These are phyloP conservation scores for Idaea aversata DNA, from an alignment of 2,888 invertebrate genomes.

Conservation along the genomic window DNA sequence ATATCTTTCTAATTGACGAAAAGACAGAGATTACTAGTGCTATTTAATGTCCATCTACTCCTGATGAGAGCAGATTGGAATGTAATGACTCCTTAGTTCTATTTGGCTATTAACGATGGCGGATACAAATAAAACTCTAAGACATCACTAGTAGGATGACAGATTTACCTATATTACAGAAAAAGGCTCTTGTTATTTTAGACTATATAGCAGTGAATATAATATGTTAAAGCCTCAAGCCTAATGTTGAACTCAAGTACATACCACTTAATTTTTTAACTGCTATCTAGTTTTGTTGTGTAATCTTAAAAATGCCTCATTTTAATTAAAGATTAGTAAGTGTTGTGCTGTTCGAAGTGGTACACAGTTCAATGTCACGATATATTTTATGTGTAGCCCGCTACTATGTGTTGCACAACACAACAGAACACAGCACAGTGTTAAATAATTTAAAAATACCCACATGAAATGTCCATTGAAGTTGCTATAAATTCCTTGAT, in stretches of 20 bases:
- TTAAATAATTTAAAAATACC: conserved; percentile 74
- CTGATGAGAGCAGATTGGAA: no score
- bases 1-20: background rate
- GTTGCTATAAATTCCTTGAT: background rate
- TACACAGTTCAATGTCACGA: background rate
- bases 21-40: no score
- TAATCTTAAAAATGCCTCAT: background rate
- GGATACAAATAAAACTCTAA: background rate
- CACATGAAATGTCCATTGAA: conserved; percentile 52
- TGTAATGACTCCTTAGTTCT: no score
- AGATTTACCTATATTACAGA: background rate
- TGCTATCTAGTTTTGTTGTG: background rate
- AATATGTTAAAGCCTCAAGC: background rate
- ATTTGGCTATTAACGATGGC: no score
- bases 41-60: no score
- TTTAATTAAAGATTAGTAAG: background rate
- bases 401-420: background rate
- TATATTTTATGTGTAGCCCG: background rate
- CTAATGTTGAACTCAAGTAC: no score
- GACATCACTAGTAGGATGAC: background rate
- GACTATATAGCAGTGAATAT: background rate
- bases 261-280: no score
- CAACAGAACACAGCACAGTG: background rate
- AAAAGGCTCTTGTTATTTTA: background rate
- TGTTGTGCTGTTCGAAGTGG: background rate